These are phyloP conservation scores for Phoxinus phoxinus DNA, from an alignment of 2,113 vertebrate genomes.

Conservation along the genomic window DNA sequence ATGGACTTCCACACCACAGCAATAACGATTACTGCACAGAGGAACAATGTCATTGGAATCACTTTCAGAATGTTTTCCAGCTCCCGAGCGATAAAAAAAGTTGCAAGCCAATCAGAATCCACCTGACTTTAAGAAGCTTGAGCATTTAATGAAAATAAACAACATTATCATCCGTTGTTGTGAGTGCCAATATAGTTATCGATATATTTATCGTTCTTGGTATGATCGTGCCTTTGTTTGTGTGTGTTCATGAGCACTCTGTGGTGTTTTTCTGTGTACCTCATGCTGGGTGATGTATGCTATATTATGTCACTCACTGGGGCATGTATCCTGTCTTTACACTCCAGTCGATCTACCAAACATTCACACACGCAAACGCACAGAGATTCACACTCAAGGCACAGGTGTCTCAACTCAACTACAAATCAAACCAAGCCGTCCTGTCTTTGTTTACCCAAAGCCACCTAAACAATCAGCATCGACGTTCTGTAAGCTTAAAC, in stretches of 20 bases:
- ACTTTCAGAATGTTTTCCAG: neutral
- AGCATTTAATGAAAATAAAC: too few relatives aligned
- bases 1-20: neutral
- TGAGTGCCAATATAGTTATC: too few relatives aligned
- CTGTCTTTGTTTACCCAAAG: constrained; percentile 35
- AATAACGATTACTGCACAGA: neutral
- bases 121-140: too few relatives aligned
- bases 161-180: too few relatives aligned
- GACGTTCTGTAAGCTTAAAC: constrained; percentile 71
- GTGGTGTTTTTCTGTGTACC: neutral
- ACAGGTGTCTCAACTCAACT: constrained; percentile 29
- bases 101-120: too few relatives aligned
- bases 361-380: constrained; percentile 5
- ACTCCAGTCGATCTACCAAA: neutral
- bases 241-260: neutral
- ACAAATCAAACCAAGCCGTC: constrained; percentile 39
- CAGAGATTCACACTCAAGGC: neutral
- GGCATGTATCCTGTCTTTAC: constrained; percentile 40
- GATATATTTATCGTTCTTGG: neutral
- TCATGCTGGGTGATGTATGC: constrained; percentile 13
- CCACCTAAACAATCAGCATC: constrained; percentile 33
- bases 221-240: neutral
- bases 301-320: constrained; percentile 28
- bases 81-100: too few relatives aligned
- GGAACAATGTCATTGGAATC: neutral